Base-by-base conservation (phyloP, 2,113 vertebrate genomes). In the Astur gentilis region DNA sequence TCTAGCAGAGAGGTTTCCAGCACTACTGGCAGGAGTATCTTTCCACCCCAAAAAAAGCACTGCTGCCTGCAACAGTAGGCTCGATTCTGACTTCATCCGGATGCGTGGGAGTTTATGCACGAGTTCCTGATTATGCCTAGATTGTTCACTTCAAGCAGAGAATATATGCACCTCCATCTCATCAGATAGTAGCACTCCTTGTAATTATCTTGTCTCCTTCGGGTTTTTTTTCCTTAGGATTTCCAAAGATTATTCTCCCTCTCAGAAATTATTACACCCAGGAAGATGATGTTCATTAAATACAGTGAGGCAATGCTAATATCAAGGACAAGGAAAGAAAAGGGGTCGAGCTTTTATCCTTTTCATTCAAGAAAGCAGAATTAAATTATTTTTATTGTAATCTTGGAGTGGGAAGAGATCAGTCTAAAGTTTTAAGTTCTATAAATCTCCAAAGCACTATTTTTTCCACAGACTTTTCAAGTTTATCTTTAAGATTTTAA, bases 191-290 rank as follows among this genome's bases (percentile, higher is more conserved):
- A 58, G 50, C 76, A 81, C 60, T 73, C 79, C 65, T 70, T 88
- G 44, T 89, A 94, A 97, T 96, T 93, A 95, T 95, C 90, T 88
- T 92, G 71, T 94, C 92, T 91, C 67, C 79, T 86, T 80, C 3
- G 7, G 0, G 38, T 81, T 45, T 83, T 87, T 87, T 75, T 54
- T 27, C 73, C 81, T 83, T 92, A 32, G 29, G 38, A 54, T 94
- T 93, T 76, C 55, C 87, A 80, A 76, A 96, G 83, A 96, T 82
- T 91, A 82, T 60, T 82, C 61, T 87, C 38, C 81, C 57, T 52
- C 87, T 95, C 70, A 71, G 64, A 95, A 94, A 69, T 90, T 77
- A 90, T 67, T 93, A 77, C 58, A 71, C 36, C 57, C 76, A 81
- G 69, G 73, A 96, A 95, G 82, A 93, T n/a, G 61, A 85, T 50